Base-by-base conservation (phyloP, 1,140 invertebrate genomes). In the Drosophila simulans region DNA sequence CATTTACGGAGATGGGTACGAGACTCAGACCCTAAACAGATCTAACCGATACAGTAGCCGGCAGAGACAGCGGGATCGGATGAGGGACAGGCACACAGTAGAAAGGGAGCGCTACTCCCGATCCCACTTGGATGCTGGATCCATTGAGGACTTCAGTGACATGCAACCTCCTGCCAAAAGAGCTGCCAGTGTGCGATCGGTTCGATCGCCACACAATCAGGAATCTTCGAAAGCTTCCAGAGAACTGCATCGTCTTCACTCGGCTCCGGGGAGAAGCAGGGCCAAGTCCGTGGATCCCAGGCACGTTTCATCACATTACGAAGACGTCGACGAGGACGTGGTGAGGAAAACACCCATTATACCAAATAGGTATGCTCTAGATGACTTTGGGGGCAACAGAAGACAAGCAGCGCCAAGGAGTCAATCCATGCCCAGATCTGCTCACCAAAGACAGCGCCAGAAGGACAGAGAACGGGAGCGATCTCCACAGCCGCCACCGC, bases 351-450 rank as follows among this genome's bases (percentile, higher is more conserved):
- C 93, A 4, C 94, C 95, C 1, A 94, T 96, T n/a, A 92, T 95
- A 22, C 95, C 94, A 79, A 96, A 96, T 77, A 95, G 94, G 78
- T 96, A 96, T 82, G 95, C 95, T 0, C 83, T 95, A 43, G 94
- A 95, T 35, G 93, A 94, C 51, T 92, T 94, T 7, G 94, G 94
- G 1, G 68, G 66, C 3, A 58, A 74, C 7, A 63, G 66, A 2
- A 37, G 85, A 1, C 59, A 80, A 15, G 52, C 72, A 10, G 68
- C 76, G 0, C 75, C 77, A 4, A 66, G 91, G 1, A 91, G 89
- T 57, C 91, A 91, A 55, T 92, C 91, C 3, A 92, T 92, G 91
- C 91, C 91, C 5, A 77, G 91, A 39, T 89, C 91, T 0, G 82
- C 90, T 3, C 77, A 89, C 63, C 89, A 85, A 17, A 72, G 77